Conservation (phyloP, 2,113 vertebrate species). For the Hemichromis elongatus region DNA sequence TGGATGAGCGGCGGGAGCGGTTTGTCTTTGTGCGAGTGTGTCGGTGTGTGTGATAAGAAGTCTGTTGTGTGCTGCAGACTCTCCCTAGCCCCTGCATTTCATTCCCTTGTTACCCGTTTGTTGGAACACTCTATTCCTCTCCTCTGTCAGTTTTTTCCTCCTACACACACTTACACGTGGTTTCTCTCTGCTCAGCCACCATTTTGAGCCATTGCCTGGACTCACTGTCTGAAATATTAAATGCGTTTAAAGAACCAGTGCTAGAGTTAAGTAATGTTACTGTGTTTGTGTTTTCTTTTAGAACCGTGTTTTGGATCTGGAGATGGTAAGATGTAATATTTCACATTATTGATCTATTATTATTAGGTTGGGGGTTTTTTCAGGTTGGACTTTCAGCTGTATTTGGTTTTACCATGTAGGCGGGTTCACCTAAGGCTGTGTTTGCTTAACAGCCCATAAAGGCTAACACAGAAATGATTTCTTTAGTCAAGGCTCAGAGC, state of each 20-base stretch:
- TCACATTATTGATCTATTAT: neutral
- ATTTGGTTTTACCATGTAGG: neutral
- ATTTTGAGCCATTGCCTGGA: neutral
- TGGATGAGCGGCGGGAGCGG: constrained; percentile 7
- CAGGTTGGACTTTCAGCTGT: neutral
- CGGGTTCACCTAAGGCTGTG: neutral
- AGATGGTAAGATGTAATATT: constrained; percentile 60
- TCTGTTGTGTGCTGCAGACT: constrained; percentile 22
- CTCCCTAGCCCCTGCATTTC: neutral
- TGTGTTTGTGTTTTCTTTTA: constrained; percentile 44
- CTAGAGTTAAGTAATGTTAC: neutral
- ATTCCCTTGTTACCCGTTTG: constrained; percentile 37
- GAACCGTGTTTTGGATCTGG: constrained; percentile 69
- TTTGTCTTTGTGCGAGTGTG: constrained; percentile 23
- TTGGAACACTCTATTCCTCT: constrained; percentile 9
- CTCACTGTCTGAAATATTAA: neutral
- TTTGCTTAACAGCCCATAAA: neutral
- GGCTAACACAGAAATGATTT: constrained; percentile 9
- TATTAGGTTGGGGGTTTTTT: neutral
- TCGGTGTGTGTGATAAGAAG: constrained; percentile 24
- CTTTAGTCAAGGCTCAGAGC: constrained; percentile 27
- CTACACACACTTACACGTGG: neutral
- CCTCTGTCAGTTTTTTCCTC: neutral
- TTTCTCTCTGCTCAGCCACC: neutral
- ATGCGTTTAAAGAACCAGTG: neutral